Conservation (phyloP, 2,113 vertebrate genomes). For the Upupa epops region DNA sequence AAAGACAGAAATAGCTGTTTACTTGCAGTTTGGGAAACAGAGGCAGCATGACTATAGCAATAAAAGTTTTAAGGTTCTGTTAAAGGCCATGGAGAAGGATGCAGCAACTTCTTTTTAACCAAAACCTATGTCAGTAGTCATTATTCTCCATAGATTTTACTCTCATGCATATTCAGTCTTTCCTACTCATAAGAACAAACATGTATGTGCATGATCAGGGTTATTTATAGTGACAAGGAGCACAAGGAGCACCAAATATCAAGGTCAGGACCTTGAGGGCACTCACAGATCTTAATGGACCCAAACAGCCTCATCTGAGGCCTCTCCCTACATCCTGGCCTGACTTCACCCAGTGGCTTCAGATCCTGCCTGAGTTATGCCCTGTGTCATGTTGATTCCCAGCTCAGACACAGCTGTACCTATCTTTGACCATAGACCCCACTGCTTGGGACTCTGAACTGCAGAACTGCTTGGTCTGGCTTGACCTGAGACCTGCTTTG, state of each 20-base stretch:
- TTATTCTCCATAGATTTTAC: neutral
- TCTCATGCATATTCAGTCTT: neutral
- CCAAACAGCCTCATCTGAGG: neutral
- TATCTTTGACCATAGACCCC: neutral
- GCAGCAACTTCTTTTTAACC: neutral
- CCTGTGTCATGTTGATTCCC: neutral
- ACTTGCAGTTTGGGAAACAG: neutral
- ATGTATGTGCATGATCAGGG: neutral
- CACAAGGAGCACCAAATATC: neutral
- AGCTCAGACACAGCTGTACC: neutral
- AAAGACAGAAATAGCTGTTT: neutral
- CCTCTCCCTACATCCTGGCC: neutral
- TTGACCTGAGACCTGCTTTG: neutral
- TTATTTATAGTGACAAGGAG: neutral
- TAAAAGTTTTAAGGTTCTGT: neutral
- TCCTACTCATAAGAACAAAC: neutral
- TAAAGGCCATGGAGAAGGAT: neutral
- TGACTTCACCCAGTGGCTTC: neutral
- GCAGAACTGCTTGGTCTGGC: neutral
- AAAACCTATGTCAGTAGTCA: neutral
- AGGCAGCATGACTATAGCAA: neutral
- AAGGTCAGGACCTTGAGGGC: neutral
- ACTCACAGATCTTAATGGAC: neutral
- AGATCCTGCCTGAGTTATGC: neutral
- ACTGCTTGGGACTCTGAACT: neutral